A percentile compares a stretch with the other conserved stretches of the same genome.
phyloP scores from a whole-genome alignment of 2,797 vertebrate species.

The Enteromius mattozi region DNA sequence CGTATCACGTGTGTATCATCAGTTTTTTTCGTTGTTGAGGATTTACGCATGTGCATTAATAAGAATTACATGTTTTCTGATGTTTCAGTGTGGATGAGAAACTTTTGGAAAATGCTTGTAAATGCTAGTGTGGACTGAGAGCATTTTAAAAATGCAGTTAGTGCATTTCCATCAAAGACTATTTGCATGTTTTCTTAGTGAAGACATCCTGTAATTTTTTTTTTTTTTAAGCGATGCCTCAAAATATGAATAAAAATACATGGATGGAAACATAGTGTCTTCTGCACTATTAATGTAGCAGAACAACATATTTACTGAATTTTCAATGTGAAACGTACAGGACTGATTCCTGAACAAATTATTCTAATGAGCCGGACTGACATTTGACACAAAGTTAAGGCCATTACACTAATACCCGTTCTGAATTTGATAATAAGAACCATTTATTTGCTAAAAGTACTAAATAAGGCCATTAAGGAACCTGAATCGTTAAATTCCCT shows the following conservation, averaged over 20 bases:
- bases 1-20: too few relatives aligned
- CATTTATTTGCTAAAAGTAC: not conserved
- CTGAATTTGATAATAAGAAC: not conserved
- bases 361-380: not conserved
- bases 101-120: too few relatives aligned
- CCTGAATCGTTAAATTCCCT: not conserved
- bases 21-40: too few relatives aligned
- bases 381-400: not conserved
- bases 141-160: not conserved
- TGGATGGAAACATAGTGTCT: not conserved
- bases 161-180: not conserved
- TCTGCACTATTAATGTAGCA: not conserved
- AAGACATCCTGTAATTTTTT: not conserved
- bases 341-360: not conserved
- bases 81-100: too few relatives aligned
- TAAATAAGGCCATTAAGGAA: not conserved
- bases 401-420: not conserved
- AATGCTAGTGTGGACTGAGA: too few relatives aligned
- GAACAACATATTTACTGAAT: not conserved
- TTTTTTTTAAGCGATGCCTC: too few relatives aligned
- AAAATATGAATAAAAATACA: too few relatives aligned
- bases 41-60: too few relatives aligned
- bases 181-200: not conserved
- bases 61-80: too few relatives aligned
- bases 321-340: not conserved